Base-by-base conservation (phyloP, 2,888 invertebrate genomes). In the Pycnomerus fuliginosus region DNA sequence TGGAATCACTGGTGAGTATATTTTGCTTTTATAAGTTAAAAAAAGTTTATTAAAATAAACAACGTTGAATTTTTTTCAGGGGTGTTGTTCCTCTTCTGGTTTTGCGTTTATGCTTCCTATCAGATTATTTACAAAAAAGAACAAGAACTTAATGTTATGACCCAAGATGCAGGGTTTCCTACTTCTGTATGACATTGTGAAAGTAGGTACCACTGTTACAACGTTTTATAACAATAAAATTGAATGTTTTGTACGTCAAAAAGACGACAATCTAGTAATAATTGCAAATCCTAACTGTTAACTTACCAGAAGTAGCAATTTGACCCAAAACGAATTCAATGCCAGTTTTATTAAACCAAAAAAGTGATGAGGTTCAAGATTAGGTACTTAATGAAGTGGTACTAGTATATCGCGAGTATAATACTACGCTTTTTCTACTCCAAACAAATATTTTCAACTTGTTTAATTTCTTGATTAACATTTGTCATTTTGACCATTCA, bases 61-160 rank as follows among this genome's bases (percentile, higher is more conserved):
- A 14, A 30, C 8, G 5, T 5, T 12, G 14, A 7, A 3, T 27
- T 36, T 22, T 36, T 44, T 41, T 58, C 45, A 65, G 65, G 62
- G 39, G 49, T 54, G 7, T 16, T 64, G 7, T 62, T 62, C 30
- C 56, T 64, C 25, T 42, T 60, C 22, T 64, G 64, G 63, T 64
- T 65, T 33, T 60, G 61, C 24, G 52, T 63, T n/a, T 64, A 62
- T 37, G 62, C 60, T 8, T 50, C 59, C 3, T 64, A 64, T 45
- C 64, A 64, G 41, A 53, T 61, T 25, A 55, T 60, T 52, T 41
- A 43, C 13, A 8, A 43, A 23, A 10, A 24, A 10, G 25, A 24
- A 30, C 20, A 31, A 16, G 31, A 10, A 16, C n/a, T n/a, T n/a
- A n/a, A n/a, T n/a, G n/a, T n/a, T n/a, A 24, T 31, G 17, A 22